These are phyloP conservation scores for Remorina albescens DNA, from an alignment of 2,797 vertebrate genomes.

Conservation along the genomic window DNA sequence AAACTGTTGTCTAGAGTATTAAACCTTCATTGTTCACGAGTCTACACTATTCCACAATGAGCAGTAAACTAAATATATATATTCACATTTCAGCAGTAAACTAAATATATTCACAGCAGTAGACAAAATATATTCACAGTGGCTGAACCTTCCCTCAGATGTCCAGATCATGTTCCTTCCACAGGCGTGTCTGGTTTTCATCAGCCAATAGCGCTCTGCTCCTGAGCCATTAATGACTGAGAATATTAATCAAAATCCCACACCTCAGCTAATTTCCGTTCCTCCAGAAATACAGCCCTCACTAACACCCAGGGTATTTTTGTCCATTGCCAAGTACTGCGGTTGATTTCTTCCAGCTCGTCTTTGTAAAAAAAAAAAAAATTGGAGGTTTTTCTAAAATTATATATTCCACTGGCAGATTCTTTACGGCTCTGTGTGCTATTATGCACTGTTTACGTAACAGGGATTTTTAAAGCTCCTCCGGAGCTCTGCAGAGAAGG, in stretches of 20 bases:
- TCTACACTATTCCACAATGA: too few relatives aligned
- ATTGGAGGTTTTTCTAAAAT: constrained; percentile 23
- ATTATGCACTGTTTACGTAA: constrained; percentile 44
- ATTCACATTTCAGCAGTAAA: too few relatives aligned
- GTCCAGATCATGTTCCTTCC: constrained; percentile 18
- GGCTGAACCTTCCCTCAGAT: constrained; percentile 3
- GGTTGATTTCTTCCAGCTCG: constrained; percentile 41
- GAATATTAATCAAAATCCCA: constrained; percentile 68
- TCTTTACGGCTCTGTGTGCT: constrained; percentile 1
- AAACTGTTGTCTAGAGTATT: too few relatives aligned
- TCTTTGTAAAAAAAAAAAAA: constrained; percentile 41
- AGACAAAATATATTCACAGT: too few relatives aligned
- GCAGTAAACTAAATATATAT: too few relatives aligned
- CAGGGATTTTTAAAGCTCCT: constrained; percentile 27
- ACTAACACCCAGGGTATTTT: constrained; percentile 52
- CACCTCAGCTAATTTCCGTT: constrained; percentile 67
- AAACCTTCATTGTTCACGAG: too few relatives aligned
- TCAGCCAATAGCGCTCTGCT: constrained; percentile 29
- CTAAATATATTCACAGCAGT: too few relatives aligned
- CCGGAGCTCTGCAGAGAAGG: constrained; percentile 24
- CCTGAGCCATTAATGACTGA: constrained; percentile 48
- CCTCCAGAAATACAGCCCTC: constrained; percentile 63
- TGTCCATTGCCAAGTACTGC: constrained; percentile 20
- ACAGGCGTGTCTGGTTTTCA: constrained; percentile 10
- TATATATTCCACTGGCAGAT: constrained; percentile 8